Base-by-base conservation (phyloP, 35 echinoderm and acorn worm species). In the Ophioderma brevispina region DNA sequence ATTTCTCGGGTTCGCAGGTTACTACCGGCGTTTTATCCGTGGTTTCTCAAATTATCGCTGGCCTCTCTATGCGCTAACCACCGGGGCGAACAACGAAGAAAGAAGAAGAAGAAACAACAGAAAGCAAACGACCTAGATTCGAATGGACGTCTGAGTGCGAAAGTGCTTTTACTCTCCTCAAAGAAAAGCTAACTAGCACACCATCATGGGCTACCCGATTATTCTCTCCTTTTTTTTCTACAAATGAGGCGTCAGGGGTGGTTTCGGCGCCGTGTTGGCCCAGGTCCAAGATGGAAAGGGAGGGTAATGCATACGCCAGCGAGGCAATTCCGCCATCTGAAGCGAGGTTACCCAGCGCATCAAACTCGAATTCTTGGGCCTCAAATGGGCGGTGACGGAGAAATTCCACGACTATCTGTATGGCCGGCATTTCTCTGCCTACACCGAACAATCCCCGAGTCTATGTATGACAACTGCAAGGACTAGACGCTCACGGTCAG, bases 361-460 rank as follows among this genome's bases (percentile, higher is more conserved):
- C 33, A 94, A 89, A 52, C 21, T 94, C 32, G 92, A 94, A n/a
- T 85, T 89, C 28, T 30, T 25, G 39, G 80, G 3, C 0, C 39
- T 82, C 1, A 76, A 89, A 33, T 89, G 87, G 76, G 87, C 87
- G 0, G 49, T 80, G 1, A 90, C 88, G 0, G 31, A 81, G 33
- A 90, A 90, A n/a, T n/a, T 90, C 41, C 32, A 80, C 31, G 88
- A 79, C 63, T 94, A 94, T 37, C n/a, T 42, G 21, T 85, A 89
- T 63, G 86, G 80, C 3, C 40, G 39, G 36, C n/a, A 89, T 32
- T 88, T 94, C 37, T 35, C 43, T 17, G 92, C 87, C 1, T 30
- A 64, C n/a, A 85, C 86, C 10, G 88, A 90, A 83, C 39, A 90
- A 90, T 25, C 55, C 52, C 6, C 79, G 36, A 46, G 41, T n/a